Evolutionary conservation across 1,140 invertebrate genomes (phyloP).

Genomic region (Drosophila baimaii): DNA sequence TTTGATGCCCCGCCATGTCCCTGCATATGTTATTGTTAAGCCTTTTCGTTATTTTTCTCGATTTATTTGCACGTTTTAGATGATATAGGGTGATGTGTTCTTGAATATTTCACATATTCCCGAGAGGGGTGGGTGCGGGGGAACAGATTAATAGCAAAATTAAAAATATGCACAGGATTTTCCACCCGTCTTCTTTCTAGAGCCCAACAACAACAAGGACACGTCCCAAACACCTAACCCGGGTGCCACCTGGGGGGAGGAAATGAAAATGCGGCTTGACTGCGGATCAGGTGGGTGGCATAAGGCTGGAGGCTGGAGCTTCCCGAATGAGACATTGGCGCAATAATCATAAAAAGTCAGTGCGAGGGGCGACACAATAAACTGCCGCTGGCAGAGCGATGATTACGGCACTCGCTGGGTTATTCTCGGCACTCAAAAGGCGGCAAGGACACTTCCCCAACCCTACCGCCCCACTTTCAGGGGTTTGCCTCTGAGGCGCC

Average conservation of each 20-base stretch:
- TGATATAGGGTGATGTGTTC: neutral
- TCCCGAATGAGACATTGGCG: constrained; percentile 49
- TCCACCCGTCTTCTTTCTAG: no score
- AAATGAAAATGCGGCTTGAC: constrained; percentile 23
- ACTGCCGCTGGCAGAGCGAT: constrained; percentile 56
- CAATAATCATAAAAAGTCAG: constrained; percentile 79
- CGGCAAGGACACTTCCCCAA: neutral
- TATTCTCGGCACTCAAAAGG: constrained; percentile 13
- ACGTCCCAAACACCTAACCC: constrained; percentile 37
- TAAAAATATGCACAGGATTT: constrained; percentile 22
- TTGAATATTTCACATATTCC: constrained; percentile 5
- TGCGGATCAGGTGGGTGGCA: constrained; percentile 6
- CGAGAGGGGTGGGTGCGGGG: no score
- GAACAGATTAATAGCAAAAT: constrained; percentile 10
- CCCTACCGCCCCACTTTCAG: neutral
- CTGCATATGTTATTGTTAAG: constrained; percentile 15
- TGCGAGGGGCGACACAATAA: constrained; percentile 71
- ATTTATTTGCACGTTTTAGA: constrained; percentile 1
- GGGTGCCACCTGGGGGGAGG: constrained; percentile 8
- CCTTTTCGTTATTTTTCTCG: constrained; percentile 11
- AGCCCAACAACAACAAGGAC: no score
- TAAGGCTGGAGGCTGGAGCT: no score
- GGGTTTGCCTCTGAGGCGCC: constrained; percentile 43
- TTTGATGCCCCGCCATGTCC: neutral
- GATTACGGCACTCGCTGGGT: constrained; percentile 51